Evolutionary conservation across 2,888 invertebrate genomes (phyloP).

Genomic region (Junonia oenone): DNA sequence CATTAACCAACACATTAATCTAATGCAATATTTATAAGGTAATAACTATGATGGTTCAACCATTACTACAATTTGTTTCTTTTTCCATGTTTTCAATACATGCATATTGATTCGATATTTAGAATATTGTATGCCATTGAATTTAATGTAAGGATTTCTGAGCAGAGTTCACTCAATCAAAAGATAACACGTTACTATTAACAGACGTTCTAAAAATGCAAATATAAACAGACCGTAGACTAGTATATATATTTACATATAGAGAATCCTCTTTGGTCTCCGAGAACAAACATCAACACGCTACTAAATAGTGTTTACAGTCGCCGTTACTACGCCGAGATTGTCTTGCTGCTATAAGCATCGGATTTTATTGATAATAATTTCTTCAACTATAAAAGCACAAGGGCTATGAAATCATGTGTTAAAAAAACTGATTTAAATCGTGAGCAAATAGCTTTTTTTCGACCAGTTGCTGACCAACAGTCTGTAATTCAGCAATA

Average conservation of each 20-base stretch:
- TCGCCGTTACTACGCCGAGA: slow-evolving; percentile 13
- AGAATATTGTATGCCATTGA: neutral
- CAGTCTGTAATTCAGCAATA: no score
- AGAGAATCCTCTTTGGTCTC: slow-evolving; percentile 21
- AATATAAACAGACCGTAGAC: slow-evolving; percentile 8
- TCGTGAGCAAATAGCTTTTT: no score
- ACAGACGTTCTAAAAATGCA: neutral
- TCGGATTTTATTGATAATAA: slow-evolving; percentile 8
- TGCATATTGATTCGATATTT: no score
- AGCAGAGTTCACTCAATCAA: neutral
- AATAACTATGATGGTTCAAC: no score
- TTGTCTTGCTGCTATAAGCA: slow-evolving; percentile 14
- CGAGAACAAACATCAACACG: slow-evolving; percentile 23
- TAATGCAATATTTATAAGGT: no score
- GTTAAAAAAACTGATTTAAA: neutral
- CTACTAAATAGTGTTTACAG: slow-evolving; percentile 25
- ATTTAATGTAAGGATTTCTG: neutral
- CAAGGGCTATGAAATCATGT: slow-evolving; percentile 6
- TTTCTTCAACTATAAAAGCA: neutral
- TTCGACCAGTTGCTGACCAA: no score
- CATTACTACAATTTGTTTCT: no score
- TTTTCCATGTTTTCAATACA: no score
- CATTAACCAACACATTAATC: no score
- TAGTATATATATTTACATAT: slow-evolving; percentile 18
- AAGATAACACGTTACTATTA: neutral